A percentile compares a stretch with the other conserved stretches of the same genome.
phyloP scores from a whole-genome alignment of 23 tunicate species.

The Oikopleura albicans region DNA sequence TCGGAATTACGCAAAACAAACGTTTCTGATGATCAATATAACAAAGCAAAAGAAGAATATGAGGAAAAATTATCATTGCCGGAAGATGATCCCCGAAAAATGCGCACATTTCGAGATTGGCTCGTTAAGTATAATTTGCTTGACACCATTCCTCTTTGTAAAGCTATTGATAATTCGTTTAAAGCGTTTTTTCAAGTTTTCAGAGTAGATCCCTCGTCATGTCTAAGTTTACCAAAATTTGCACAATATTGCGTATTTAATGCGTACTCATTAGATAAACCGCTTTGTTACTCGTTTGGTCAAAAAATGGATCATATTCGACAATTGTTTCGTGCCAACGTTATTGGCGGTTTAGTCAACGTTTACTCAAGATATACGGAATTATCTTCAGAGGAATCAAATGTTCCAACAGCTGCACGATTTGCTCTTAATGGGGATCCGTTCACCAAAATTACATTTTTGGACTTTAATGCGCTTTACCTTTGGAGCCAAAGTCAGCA shows the following conservation, averaged over 20 bases:
- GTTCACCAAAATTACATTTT: not conserved
- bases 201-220: not conserved
- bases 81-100: no score
- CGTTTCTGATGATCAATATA: not conserved
- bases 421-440: not conserved
- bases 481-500: not conserved
- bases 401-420: not conserved
- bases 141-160: not conserved
- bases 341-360: not conserved
- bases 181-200: not conserved
- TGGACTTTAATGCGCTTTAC: not conserved
- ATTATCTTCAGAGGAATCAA: not conserved
- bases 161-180: not conserved
- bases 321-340: not conserved
- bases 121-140: not conserved
- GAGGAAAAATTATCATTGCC: not conserved
- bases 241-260: not conserved
- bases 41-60: not conserved
- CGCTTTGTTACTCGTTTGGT: not conserved
- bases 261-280: not conserved
- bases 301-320: not conserved
- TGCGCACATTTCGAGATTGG: no score
- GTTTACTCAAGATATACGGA: not conserved
- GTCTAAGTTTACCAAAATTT: not conserved
- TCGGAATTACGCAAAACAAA: not conserved